Conservation (phyloP, 2,113 vertebrate species). For the Crotalus viridis region DNA sequence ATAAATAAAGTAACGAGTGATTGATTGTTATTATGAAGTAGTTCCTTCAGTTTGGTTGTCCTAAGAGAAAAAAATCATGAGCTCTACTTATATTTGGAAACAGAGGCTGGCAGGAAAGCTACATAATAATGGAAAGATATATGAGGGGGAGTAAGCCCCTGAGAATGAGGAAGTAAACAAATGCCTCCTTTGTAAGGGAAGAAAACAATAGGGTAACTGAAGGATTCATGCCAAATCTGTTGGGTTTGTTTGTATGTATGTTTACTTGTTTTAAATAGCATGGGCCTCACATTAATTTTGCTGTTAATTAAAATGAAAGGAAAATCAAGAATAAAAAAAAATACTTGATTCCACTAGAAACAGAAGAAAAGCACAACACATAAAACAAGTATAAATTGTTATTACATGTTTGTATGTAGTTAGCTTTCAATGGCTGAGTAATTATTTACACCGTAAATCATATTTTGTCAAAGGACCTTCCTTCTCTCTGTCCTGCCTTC, state of each 20-base stretch:
- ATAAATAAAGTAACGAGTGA: neutral
- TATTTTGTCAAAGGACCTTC: conserved; percentile 14
- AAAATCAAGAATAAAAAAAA: neutral
- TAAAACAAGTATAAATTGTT: neutral
- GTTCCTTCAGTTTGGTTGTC: neutral
- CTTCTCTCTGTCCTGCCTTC: neutral
- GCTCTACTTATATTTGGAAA: neutral
- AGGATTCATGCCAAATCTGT: neutral
- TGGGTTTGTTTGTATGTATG: neutral
- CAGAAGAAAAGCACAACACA: neutral
- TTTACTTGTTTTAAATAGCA: neutral
- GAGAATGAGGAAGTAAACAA: neutral
- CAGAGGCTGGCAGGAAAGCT: neutral
- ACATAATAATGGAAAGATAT: neutral
- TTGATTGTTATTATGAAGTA: neutral
- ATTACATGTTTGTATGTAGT: neutral
- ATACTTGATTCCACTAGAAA: neutral
- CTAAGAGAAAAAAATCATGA: neutral
- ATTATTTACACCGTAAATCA: conserved; percentile 33
- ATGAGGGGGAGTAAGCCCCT: neutral
- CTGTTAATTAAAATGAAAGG: neutral
- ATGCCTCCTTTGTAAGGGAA: neutral
- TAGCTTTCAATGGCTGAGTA: fast-evolving
- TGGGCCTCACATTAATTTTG: neutral
- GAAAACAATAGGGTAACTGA: neutral